Percentiles rank a stretch among this genome's conserved stretches.
These are phyloP conservation scores for Pseudachorutes palmiensis DNA, from an alignment of 1,140 invertebrate species.

Conservation along the genomic window DNA sequence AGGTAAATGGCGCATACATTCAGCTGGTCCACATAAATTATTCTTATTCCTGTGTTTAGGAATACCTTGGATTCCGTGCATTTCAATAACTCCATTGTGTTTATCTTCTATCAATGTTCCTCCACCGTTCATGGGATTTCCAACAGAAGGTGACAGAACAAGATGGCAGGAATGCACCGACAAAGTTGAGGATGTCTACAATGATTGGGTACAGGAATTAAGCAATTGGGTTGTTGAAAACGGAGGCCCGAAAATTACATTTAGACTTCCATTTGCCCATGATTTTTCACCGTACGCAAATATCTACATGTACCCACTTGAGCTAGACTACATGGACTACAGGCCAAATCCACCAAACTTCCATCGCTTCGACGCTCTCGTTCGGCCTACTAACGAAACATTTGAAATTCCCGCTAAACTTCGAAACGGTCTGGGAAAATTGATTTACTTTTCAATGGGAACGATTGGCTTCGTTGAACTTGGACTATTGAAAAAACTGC, in stretches of 20 bases:
- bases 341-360: not conserved
- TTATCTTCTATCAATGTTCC: not conserved
- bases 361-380: not conserved
- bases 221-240: not conserved
- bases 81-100: not conserved
- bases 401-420: not conserved
- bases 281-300: conserved; percentile 4
- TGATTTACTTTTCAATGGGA: not conserved
- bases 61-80: not conserved
- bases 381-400: not conserved
- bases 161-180: not conserved
- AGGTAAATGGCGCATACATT: not conserved
- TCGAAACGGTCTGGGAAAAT: not conserved
- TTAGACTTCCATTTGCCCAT: not conserved
- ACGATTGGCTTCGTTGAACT: not conserved
- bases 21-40: not conserved
- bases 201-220: not conserved
- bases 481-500: not conserved
- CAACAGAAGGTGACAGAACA: not conserved
- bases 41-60: not conserved
- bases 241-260: not conserved
- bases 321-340: conserved; percentile 2
- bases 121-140: not conserved
- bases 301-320: conserved; percentile 9
- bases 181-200: not conserved